Percentiles rank a stretch among this genome's conserved stretches.
Evolutionary conservation across 2,113 vertebrate genomes (phyloP).

Genomic region (Blennius ocellaris): DNA sequence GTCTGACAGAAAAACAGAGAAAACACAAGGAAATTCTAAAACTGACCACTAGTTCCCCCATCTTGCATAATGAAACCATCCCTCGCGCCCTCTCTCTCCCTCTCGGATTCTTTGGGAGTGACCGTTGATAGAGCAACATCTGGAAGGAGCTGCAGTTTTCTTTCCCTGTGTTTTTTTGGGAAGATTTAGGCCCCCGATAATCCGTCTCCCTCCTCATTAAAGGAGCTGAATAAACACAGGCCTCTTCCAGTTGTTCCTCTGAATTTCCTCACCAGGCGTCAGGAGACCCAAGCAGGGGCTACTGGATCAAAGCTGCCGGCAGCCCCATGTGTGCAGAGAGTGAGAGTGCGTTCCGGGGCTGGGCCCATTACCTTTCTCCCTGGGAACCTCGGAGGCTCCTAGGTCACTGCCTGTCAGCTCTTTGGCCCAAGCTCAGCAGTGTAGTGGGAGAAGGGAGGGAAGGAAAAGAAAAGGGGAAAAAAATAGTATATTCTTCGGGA

Average conservation of each 20-base stretch:
- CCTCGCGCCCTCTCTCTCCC: conserved; percentile 16
- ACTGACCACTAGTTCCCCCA: conserved; percentile 60
- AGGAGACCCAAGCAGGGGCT: conserved; percentile 81
- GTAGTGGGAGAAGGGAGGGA: not conserved
- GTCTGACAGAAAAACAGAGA: conserved; percentile 70
- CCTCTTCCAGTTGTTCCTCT: conserved; percentile 87
- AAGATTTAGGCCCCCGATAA: conserved; percentile 84
- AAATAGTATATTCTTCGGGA: not conserved
- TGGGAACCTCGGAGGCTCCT: conserved; percentile 68
- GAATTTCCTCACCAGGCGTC: conserved; percentile 85
- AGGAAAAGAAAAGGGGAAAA: conserved; percentile 3
- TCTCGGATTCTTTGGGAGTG: conserved; percentile 73
- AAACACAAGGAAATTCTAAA: conserved; percentile 70
- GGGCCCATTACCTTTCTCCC: conserved; percentile 80
- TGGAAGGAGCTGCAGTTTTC: conserved; percentile 83
- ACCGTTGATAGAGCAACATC: conserved; percentile 83
- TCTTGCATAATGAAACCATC: conserved; percentile 52
- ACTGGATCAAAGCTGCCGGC: conserved; percentile 82
- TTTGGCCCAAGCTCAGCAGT: conserved; percentile 62
- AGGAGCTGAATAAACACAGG: conserved; percentile 87
- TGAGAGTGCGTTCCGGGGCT: conserved; percentile 75
- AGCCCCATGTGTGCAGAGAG: conserved; percentile 73
- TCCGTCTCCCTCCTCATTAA: conserved; percentile 87
- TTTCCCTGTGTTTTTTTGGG: conserved; percentile 74
- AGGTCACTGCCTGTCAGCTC: conserved; percentile 77